Percentiles rank a stretch among this genome's conserved stretches.
These are phyloP conservation scores for Pseudotriccus pelzelni DNA, from an alignment of 2,797 vertebrate genomes.

Conservation along the genomic window DNA sequence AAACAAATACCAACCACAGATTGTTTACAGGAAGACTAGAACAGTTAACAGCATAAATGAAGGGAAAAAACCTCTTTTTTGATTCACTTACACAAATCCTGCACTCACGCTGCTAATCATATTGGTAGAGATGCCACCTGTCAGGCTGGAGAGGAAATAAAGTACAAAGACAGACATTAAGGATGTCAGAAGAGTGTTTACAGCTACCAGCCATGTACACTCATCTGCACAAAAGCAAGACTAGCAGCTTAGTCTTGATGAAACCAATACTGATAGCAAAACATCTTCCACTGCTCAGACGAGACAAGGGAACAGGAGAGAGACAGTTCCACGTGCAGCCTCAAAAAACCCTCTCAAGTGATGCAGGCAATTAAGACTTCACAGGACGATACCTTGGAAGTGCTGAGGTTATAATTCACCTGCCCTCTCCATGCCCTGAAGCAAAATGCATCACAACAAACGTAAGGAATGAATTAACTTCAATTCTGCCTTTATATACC, in stretches of 20 bases:
- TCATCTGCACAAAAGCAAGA: neutral
- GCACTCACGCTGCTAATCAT: neutral
- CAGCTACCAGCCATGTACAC: neutral
- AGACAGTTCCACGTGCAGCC: neutral
- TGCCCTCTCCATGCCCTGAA: neutral
- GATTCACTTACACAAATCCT: neutral
- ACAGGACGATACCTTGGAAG: neutral
- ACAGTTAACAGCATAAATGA: neutral
- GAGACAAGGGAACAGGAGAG: neutral
- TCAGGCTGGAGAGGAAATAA: slow-evolving; percentile 4
- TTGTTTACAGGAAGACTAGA: neutral
- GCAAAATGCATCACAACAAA: neutral
- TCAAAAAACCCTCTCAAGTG: neutral
- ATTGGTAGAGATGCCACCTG: neutral
- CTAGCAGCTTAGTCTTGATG: neutral
- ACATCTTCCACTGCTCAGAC: neutral
- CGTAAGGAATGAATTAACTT: neutral
- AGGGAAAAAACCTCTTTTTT: neutral
- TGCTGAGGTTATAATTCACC: neutral
- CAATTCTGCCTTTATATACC: neutral
- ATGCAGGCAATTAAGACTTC: neutral
- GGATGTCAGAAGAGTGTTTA: slow-evolving; percentile 17
- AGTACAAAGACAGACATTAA: slow-evolving; percentile 8
- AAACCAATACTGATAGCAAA: neutral
- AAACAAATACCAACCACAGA: neutral